Conservation (phyloP, 2,888 invertebrate genomes). For the Netelia fuscicornis region DNA sequence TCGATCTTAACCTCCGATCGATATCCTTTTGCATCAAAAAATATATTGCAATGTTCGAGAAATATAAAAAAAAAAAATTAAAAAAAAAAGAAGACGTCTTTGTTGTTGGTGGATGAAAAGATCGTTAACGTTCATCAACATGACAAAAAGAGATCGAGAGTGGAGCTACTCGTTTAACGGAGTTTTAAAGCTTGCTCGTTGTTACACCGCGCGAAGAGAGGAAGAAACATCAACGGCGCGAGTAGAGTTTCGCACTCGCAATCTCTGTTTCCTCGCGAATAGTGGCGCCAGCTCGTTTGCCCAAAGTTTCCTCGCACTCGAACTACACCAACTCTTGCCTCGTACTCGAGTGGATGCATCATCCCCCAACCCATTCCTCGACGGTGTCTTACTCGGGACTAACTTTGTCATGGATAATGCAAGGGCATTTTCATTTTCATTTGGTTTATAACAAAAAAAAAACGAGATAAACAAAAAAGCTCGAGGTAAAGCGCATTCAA, state of each 20-base stretch:
- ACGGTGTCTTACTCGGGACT: background rate
- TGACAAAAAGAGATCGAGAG: slow-evolving; percentile 14
- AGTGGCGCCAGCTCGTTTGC: slow-evolving; percentile 15
- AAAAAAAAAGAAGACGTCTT: too few relatives aligned
- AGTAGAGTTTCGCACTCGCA: slow-evolving; percentile 22
- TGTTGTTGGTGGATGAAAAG: background rate
- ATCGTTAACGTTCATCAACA: slow-evolving; percentile 11
- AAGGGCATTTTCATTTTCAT: slow-evolving; percentile 41
- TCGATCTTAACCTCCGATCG: background rate
- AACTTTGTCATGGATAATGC: slow-evolving; percentile 21
- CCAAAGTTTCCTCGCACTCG: slow-evolving; percentile 21
- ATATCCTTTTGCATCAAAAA: background rate
- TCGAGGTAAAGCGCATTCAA: background rate
- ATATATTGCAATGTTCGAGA: background rate
- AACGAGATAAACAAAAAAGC: background rate
- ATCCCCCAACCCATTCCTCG: background rate
- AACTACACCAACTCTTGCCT: slow-evolving; percentile 31
- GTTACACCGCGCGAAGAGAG: background rate
- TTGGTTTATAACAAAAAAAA: slow-evolving; percentile 13
- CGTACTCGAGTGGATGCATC: slow-evolving; percentile 1
- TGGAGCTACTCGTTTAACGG: slow-evolving; percentile 10
- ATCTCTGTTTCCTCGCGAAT: slow-evolving; percentile 5
- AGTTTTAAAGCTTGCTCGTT: background rate
- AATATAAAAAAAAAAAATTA: background rate
- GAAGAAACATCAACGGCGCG: background rate